Evolutionary conservation across 2,113 vertebrate genomes (phyloP).

Genomic region (Serilophus lunatus): DNA sequence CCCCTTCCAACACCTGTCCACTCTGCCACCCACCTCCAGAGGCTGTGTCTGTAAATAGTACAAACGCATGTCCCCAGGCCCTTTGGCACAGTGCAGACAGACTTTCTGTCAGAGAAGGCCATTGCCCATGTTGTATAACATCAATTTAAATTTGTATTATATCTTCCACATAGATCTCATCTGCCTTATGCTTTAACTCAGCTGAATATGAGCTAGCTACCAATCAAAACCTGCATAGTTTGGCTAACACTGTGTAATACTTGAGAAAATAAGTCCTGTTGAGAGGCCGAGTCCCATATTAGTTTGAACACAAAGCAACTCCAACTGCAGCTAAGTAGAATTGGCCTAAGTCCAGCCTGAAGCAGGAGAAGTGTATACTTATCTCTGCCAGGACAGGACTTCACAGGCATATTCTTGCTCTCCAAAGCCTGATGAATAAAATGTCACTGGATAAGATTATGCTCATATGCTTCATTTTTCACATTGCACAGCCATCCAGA

Average conservation of each 20-base stretch:
- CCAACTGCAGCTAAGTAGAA: neutral
- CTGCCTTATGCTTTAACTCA: neutral
- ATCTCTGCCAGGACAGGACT: neutral
- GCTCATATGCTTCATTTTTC: neutral
- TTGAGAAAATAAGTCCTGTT: neutral
- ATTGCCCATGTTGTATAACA: neutral
- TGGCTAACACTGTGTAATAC: neutral
- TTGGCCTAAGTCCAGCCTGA: neutral
- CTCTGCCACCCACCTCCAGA: neutral
- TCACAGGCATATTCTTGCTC: neutral
- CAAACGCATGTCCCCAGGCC: rapidly evolving
- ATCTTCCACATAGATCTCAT: neutral
- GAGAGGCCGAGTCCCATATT: neutral
- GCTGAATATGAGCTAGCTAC: neutral
- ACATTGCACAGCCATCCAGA: neutral
- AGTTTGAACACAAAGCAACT: neutral
- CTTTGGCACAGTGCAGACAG: neutral
- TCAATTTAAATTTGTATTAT: neutral
- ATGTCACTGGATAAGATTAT: neutral
- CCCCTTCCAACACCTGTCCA: neutral
- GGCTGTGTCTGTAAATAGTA: neutral
- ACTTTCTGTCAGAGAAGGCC: neutral
- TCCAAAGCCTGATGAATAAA: neutral
- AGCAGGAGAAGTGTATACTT: neutral
- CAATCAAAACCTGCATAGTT: neutral